Evolutionary conservation across 1,140 invertebrate species (phyloP).

Genomic region (Papilio machaon): DNA sequence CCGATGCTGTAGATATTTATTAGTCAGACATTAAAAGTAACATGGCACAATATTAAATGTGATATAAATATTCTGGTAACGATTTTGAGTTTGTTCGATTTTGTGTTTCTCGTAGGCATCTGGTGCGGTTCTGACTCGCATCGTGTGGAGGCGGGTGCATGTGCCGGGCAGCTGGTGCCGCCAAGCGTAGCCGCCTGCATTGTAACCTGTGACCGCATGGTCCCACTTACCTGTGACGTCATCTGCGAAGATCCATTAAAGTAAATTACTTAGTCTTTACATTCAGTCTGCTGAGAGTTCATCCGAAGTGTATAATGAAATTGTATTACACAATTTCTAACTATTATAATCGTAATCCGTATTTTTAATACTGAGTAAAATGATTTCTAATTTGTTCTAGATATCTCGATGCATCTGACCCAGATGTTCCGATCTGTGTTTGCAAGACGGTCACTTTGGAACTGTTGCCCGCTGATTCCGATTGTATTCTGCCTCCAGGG

Average conservation of each 20-base stretch:
- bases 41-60: not conserved
- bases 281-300: not conserved
- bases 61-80: not conserved
- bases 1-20: too few relatives aligned
- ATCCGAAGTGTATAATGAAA: too few relatives aligned
- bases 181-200: conserved; percentile 63
- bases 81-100: not conserved
- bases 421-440: conserved; percentile 67
- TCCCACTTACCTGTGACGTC: conserved; percentile 55
- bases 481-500: conserved; percentile 73
- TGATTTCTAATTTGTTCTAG: conserved; percentile 49
- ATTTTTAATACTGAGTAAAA: conserved; percentile 26
- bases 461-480: conserved; percentile 69
- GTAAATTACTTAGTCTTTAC: conserved; percentile 45
- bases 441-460: conserved; percentile 72
- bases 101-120: conserved; percentile 52
- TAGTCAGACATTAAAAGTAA: not conserved
- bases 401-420: conserved; percentile 68
- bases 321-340: too few relatives aligned
- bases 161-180: conserved; percentile 70
- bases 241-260: conserved; percentile 69
- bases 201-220: conserved; percentile 57
- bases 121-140: conserved; percentile 74
- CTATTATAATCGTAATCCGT: not conserved
- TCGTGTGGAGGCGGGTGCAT: conserved; percentile 70